These are phyloP conservation scores for Phengaris alcon DNA, from an alignment of 2,888 invertebrate genomes.

Conservation along the genomic window DNA sequence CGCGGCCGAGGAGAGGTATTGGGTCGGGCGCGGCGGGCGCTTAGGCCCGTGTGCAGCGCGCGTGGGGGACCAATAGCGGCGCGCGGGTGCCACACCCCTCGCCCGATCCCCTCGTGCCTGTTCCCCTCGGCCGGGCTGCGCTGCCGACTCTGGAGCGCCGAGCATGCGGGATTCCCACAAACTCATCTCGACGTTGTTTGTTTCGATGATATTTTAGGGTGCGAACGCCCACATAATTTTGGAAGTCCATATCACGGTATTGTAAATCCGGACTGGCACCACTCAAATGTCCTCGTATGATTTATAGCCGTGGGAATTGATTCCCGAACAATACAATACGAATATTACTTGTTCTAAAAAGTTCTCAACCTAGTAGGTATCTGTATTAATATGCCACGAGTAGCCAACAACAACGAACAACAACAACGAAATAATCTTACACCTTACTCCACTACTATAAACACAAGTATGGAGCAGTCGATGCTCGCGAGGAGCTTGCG, in stretches of 20 bases:
- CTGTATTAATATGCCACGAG: not conserved
- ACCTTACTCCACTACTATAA: not conserved
- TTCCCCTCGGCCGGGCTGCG: constrained; percentile 46
- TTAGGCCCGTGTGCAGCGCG: constrained; percentile 49
- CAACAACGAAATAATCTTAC: not conserved
- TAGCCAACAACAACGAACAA: not conserved
- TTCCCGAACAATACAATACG: not conserved
- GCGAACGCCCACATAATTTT: constrained; percentile 75
- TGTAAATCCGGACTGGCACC: constrained; percentile 74
- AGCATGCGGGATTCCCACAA: constrained; percentile 77
- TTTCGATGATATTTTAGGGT: constrained; percentile 62
- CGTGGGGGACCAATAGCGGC: constrained; percentile 53
- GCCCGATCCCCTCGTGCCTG: constrained; percentile 39
- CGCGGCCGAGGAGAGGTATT: constrained; percentile 52
- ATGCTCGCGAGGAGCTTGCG: constrained; percentile 12
- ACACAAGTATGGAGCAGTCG: not conserved
- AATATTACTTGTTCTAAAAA: not conserved
- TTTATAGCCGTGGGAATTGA: constrained; percentile 74
- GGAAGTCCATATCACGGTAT: constrained; percentile 69
- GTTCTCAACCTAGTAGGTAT: not conserved
- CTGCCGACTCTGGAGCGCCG: constrained; percentile 42
- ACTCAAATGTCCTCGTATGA: constrained; percentile 67
- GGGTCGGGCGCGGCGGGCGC: constrained; percentile 51
- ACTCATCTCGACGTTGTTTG: constrained; percentile 65
- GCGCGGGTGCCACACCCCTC: constrained; percentile 50